phyloP scores from a whole-genome alignment of 2,888 invertebrate species.

The Brassicogethes aeneus region DNA sequence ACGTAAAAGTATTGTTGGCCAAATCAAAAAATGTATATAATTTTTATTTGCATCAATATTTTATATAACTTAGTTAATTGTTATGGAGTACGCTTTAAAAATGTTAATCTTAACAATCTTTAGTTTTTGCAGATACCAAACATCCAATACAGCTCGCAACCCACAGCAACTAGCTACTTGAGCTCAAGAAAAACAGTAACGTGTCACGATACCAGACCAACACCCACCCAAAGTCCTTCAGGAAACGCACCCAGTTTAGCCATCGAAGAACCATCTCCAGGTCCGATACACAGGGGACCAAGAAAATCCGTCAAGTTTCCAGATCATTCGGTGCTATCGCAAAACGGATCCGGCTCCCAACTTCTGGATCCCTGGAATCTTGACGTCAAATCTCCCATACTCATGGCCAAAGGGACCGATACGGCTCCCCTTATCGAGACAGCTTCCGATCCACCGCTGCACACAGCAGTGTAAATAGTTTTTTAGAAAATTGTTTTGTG shows the following conservation, averaged over 20 bases:
- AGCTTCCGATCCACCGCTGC: slow-evolving; percentile 8
- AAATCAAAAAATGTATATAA: too few relatives aligned
- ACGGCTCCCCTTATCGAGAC: slow-evolving; percentile 29
- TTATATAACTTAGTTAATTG: too few relatives aligned
- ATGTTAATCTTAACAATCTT: too few relatives aligned
- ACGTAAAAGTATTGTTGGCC: too few relatives aligned
- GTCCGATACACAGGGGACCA: slow-evolving; percentile 39
- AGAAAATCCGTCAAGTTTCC: slow-evolving; percentile 67
- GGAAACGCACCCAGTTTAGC: slow-evolving; percentile 30
- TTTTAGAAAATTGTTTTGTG: too few relatives aligned
- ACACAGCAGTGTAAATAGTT: slow-evolving; percentile 14
- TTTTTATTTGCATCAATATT: too few relatives aligned
- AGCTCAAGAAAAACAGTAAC: slow-evolving; percentile 41
- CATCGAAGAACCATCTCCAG: slow-evolving; percentile 39
- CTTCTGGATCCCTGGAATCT: slow-evolving; percentile 35
- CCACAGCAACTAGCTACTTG: slow-evolving; percentile 47
- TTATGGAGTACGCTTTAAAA: too few relatives aligned
- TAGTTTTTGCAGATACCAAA: slow-evolving; percentile 42
- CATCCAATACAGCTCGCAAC: slow-evolving; percentile 47
- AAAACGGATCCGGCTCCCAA: slow-evolving; percentile 30
- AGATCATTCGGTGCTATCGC: slow-evolving; percentile 35
- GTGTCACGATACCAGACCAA: slow-evolving; percentile 47
- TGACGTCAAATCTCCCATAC: slow-evolving; percentile 29
- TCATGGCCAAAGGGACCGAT: slow-evolving; percentile 21
- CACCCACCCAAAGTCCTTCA: slow-evolving; percentile 45